Evolutionary conservation across 2,797 vertebrate species (phyloP), one percentile per base, ranked within the genome.

Genomic region (Eurystomus glaucurus): DNA sequence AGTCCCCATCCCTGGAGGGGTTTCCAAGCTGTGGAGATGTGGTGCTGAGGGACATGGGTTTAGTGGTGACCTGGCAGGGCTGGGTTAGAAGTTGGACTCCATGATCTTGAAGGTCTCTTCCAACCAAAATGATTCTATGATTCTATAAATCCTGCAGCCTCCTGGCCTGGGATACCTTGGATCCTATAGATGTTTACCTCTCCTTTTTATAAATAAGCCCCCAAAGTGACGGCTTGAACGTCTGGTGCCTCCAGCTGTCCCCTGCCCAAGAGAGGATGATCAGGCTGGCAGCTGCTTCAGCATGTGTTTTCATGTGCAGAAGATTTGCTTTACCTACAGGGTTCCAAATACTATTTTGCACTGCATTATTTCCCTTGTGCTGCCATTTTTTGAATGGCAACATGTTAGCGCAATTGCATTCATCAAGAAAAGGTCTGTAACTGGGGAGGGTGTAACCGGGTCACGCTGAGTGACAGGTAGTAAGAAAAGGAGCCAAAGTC

Each of bases 221-320:
- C 22, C 5, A 71, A 80, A 48, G 11, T 23, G 55, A 66, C 0
- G 0, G 17, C 48, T 62, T 3, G 1, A 85, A 81, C 1, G 4
- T 31, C 13, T 58, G 37, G 19, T 15, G 55, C 20, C 31, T 80
- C 25, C 71, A 60, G 48, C 52, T 80, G 22, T 48, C 22, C 31
- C 9, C 14, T 75, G 77, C 50, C 23, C 39, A 80, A 77, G 60
- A 74, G 9, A 79, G 17, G 37, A 37, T 23, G 37, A 37, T 23
- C 22, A 72, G 64, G n/a, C 20, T 45, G 77, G 31, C 52, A 93
- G 35, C 18, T 74, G 58, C 51, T 39, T 3, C 2, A 58, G n/a
- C 1, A 1, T 12, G 10, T 45, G 12, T 8, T 88, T 89, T 70
- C 68, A 57, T 4, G 6, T 31, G 64, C 16, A 54, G 35, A 55